A percentile compares a stretch with the other conserved stretches of the same genome.
phyloP scores from a whole-genome alignment of 2,113 vertebrate species.

The Perognathus longimembris region DNA sequence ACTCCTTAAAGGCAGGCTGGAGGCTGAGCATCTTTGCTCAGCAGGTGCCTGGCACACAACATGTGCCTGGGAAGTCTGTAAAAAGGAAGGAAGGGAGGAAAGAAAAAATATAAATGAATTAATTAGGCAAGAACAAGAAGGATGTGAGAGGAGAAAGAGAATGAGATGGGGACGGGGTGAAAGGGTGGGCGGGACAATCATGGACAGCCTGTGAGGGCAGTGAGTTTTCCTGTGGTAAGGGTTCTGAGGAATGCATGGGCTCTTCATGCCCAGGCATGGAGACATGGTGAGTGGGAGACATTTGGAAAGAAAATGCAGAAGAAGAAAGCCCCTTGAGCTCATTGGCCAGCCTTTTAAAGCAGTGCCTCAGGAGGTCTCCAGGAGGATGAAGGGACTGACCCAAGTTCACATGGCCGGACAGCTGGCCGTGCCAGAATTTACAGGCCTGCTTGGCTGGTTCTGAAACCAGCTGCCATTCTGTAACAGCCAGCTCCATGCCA shows the following conservation, averaged over 20 bases:
- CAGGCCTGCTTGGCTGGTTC: slow-evolving; percentile 10
- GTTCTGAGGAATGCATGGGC: neutral
- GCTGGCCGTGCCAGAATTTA: neutral
- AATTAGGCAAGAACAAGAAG: neutral
- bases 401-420: slow-evolving; percentile 5
- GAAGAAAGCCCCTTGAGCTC: neutral
- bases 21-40: neutral
- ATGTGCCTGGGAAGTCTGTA: neutral
- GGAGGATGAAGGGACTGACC: neutral
- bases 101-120: neutral
- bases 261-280: neutral
- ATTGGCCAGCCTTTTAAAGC: fast-evolving
- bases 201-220: fast-evolving
- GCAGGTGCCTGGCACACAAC: neutral
- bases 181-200: neutral
- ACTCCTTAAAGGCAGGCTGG: neutral
- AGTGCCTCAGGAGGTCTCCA: neutral
- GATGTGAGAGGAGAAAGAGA: slow-evolving; percentile 14
- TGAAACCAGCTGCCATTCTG: slow-evolving; percentile 17
- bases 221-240: neutral
- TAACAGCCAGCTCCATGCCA: neutral
- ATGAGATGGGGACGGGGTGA: neutral
- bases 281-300: neutral
- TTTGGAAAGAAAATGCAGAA: neutral
- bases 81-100: slow-evolving; percentile 1